Conservation (phyloP, 1,140 invertebrate genomes). For the Onthophagus taurus region DNA sequence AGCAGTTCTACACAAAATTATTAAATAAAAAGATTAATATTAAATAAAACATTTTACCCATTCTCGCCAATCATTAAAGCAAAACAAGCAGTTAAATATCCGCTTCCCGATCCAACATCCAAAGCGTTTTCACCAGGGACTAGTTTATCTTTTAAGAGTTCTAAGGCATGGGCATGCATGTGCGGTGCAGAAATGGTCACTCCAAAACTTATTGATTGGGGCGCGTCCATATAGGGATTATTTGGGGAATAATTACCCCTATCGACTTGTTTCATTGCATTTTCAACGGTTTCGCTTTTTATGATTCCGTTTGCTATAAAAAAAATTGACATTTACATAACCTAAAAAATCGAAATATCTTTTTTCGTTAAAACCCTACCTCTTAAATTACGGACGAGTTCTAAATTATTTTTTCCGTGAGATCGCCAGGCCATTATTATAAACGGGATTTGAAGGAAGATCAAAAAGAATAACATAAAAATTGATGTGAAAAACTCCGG, state of each 20-base stretch:
- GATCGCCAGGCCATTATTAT: conserved; percentile 64
- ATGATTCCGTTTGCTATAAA: conserved; percentile 79
- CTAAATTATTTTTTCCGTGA: conserved; percentile 72
- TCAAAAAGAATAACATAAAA: conserved; percentile 7
- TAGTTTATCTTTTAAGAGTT: conserved; percentile 77
- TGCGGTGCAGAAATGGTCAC: conserved; percentile 97
- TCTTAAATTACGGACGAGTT: conserved; percentile 73
- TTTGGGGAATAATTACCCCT: conserved; percentile 66
- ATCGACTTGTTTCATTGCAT: conserved; percentile 80
- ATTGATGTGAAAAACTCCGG: neutral
- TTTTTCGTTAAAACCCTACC: too few species aligned
- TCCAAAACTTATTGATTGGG: conserved; percentile 78
- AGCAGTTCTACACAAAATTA: conserved; percentile 38
- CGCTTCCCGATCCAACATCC: conserved; percentile 93
- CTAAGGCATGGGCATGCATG: conserved; percentile 96
- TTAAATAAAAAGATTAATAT: neutral
- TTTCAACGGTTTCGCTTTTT: conserved; percentile 63
- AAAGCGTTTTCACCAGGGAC: conserved; percentile 68
- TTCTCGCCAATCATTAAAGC: conserved; percentile 71
- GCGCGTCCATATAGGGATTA: conserved; percentile 82
- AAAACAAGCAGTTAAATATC: conserved; percentile 94
- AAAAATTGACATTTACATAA: conserved; percentile 15
- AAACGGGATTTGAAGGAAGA: conserved; percentile 1
- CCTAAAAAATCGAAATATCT: conserved; percentile 12
- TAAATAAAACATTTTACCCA: conserved; percentile 45